Evolutionary conservation across 2,888 invertebrate species (phyloP), one percentile per base, ranked within the genome.

Genomic region (Thymelicus lineola): DNA sequence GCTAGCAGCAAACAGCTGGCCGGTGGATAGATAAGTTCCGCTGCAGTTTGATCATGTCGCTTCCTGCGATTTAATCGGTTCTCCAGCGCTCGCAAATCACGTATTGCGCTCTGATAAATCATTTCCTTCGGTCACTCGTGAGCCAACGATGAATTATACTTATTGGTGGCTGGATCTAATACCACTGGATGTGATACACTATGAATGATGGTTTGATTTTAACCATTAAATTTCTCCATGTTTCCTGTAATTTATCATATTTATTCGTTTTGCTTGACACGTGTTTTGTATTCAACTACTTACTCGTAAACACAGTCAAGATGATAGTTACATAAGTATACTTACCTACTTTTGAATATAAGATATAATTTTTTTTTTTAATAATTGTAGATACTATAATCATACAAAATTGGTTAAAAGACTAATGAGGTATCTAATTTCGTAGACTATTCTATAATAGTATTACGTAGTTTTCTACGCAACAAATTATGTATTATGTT

Each of bases 61-160:
- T 92, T 93, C 93, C 93, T 92, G 93, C 85, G 92, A 92, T 93
- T 88, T 88, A 83, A 90, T 89, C 88, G 85, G 67, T 75, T 70
- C 75, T 78, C 79, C 78, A 78, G 78, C 75, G 82, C 84, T 86
- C 85, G 88, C 92, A 90, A 92, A 91, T 91, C 92, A 91, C 86
- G 85, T 81, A 80, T 80, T 73, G 74, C 71, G 77, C 75, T 76
- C 84, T 88, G 90, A 91, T 93, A 89, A 90, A 91, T 91, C 84
- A 91, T 91, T 90, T 91, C 90, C 90, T 86, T 73, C 75, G 79
- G 76, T 79, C 77, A 74, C 74, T 77, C 71, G 73, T 72, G 74
- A 77, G 76, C 78, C 77, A 79, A 76, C 72, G 76, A 75, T 77
- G 77, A 80, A 78, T 80, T 81, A 79, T 80, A 78, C 77, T 76